These are phyloP conservation scores for Nymphalis c-album DNA, from an alignment of 2,888 invertebrate genomes.

Conservation along the genomic window DNA sequence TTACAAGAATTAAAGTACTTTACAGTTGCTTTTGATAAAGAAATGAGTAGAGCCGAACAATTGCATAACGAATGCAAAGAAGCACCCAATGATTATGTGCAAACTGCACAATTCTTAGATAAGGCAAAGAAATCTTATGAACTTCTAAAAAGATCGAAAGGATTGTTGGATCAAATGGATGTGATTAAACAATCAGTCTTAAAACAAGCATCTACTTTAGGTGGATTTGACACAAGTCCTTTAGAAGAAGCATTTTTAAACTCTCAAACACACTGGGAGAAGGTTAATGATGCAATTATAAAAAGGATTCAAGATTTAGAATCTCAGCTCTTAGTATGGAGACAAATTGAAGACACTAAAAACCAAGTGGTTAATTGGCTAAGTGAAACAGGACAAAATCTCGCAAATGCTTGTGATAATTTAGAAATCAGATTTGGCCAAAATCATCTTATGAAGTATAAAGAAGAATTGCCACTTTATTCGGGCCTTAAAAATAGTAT, in stretches of 20 bases:
- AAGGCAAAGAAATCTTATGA: conserved; percentile 89
- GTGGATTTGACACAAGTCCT: conserved; percentile 83
- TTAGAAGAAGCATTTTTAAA: conserved; percentile 82
- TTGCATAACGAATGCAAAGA: conserved; percentile 83
- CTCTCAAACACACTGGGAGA: conserved; percentile 86
- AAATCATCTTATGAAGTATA: conserved; percentile 89
- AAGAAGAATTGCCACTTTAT: conserved; percentile 91
- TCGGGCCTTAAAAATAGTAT: conserved; percentile 89
- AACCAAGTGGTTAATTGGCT: conserved; percentile 92
- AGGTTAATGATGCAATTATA: conserved; percentile 85
- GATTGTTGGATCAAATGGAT: conserved; percentile 88
- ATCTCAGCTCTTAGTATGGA: conserved; percentile 95
- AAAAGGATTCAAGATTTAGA: conserved; percentile 90
- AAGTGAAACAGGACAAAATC: conserved; percentile 88
- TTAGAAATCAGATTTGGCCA: conserved; percentile 91
- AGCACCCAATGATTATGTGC: conserved; percentile 86
- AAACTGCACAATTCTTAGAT: conserved; percentile 86
- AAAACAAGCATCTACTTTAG: conserved; percentile 85
- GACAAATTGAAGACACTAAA: conserved; percentile 93
- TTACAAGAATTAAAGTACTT: conserved; percentile 89
- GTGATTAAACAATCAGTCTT: conserved; percentile 86
- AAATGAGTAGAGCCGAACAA: conserved; percentile 86
- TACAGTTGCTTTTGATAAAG: conserved; percentile 85
- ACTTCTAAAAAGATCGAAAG: conserved; percentile 87
- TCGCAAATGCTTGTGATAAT: conserved; percentile 88